Evolutionary conservation across 2,113 vertebrate species (phyloP), one percentile per base, ranked within the genome.

Genomic region (Lepus europaeus): DNA sequence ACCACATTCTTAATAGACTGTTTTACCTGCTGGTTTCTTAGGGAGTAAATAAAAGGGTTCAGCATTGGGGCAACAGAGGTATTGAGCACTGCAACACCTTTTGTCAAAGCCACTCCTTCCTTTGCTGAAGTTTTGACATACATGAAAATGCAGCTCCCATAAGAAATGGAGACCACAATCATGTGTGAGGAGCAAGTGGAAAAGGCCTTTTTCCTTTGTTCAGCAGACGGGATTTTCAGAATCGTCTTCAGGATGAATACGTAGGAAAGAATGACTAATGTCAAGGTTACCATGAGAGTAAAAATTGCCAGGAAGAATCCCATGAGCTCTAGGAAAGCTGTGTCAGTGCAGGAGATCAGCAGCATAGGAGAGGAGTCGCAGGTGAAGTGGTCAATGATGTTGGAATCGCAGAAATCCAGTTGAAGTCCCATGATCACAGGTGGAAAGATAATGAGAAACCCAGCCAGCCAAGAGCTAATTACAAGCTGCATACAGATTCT

Each of bases 141-240:
- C 89, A 97, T 95, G 85, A 97, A 97, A 23, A 96, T 97, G 17
- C 96, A 91, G 27, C 97, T 96, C 22, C 97, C 95, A 7, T 95
- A 98, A 64, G 92, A 97, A 81, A 96, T 89, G 17, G 97, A 98
- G 49, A 94, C 68, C 8, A 96, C 91, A 53, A 89, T 95, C 64
- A 97, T 80, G 61, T 97, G 95, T 27, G 96, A 97, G 8, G 96
- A 96, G 23, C 96, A 97, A 68, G 96, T 97, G 33, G 97, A 96
- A 49, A 98, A 97, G 27, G 95, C 89, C 56, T 95, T 97, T 90
- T 94, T 93, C 19, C 93, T 94, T 72, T 96, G 85, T 7, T 95
- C 87, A 25, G 66, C 36, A 72, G 90, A 97, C 0, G 83, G 85
- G 16, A 98, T 64, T 49, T 70, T 95, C 33, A 97, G 68, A 83